These are phyloP conservation scores for Drosophila leonis DNA, from an alignment of 2,888 invertebrate species.

Conservation along the genomic window DNA sequence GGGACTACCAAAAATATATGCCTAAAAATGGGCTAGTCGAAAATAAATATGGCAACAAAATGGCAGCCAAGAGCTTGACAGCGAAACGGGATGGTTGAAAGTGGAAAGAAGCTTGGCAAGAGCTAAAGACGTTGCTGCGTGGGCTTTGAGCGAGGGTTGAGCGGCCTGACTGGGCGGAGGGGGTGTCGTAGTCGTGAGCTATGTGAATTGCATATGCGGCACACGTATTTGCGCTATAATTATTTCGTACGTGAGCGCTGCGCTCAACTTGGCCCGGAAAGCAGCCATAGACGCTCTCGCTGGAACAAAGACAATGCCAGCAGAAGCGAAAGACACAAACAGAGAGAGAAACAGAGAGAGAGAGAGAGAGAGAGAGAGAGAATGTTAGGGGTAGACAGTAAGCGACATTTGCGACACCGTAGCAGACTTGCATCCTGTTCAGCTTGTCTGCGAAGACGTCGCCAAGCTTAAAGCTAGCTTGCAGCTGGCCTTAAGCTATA, in stretches of 20 bases:
- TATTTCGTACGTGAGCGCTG: constrained; percentile 79
- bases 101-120: constrained; percentile 10
- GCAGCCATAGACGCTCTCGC: constrained; percentile 28
- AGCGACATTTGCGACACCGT: constrained; percentile 21
- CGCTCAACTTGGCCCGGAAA: constrained; percentile 49
- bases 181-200: constrained; percentile 18
- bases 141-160: constrained; percentile 4
- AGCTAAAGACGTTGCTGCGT: constrained; percentile 28
- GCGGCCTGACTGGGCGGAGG: not conserved
- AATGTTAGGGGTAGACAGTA: not conserved
- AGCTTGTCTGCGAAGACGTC: constrained; percentile 25
- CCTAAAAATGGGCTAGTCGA: constrained; percentile 65
- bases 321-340: constrained; percentile 7
- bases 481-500: constrained; percentile 37
- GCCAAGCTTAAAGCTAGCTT: constrained; percentile 45
- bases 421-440: constrained; percentile 21
- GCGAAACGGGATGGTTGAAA: not conserved
- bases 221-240: constrained; percentile 81
- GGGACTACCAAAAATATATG: constrained; percentile 46
- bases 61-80: constrained; percentile 20
- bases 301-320: constrained; percentile 44
- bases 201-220: constrained; percentile 65
- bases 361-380: not conserved
- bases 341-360: not conserved
- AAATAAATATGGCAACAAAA: constrained; percentile 71